Conservation (phyloP, 2,113 vertebrate species). For the Heteronetta atricapilla region DNA sequence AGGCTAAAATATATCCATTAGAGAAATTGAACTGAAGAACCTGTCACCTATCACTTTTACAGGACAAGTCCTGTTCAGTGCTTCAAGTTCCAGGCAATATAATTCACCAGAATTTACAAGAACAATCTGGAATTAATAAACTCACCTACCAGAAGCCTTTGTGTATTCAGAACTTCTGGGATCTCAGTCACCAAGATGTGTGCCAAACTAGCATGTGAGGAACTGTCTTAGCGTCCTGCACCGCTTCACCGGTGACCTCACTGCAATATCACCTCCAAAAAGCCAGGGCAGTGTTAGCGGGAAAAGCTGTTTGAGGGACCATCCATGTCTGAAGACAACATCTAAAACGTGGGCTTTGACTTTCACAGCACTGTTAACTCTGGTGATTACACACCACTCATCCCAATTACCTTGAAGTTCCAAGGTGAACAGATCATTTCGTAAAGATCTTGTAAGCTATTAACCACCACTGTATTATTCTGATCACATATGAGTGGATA, state of each 20-base stretch:
- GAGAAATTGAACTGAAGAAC: background rate
- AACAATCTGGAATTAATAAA: background rate
- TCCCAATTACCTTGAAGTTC: background rate
- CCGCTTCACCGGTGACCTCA: background rate
- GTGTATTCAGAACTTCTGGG: background rate
- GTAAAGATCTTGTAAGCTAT: background rate
- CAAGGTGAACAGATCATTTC: background rate
- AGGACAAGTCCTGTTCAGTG: background rate
- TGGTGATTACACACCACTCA: background rate
- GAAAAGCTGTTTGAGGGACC: background rate
- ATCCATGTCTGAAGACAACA: background rate
- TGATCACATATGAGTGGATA: background rate
- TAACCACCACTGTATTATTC: background rate
- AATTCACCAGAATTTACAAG: background rate
- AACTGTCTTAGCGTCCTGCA: background rate
- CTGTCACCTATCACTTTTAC: background rate
- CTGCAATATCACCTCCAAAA: background rate
- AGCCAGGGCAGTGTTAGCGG: background rate
- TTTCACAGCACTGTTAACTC: background rate
- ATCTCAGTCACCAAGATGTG: background rate
- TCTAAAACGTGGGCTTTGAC: background rate
- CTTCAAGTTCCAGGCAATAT: background rate
- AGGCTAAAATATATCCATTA: background rate
- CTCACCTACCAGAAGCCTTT: background rate
- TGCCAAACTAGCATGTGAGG: background rate